Evolutionary conservation across 2,888 invertebrate species (phyloP).

Genomic region (Sinelater perroti): DNA sequence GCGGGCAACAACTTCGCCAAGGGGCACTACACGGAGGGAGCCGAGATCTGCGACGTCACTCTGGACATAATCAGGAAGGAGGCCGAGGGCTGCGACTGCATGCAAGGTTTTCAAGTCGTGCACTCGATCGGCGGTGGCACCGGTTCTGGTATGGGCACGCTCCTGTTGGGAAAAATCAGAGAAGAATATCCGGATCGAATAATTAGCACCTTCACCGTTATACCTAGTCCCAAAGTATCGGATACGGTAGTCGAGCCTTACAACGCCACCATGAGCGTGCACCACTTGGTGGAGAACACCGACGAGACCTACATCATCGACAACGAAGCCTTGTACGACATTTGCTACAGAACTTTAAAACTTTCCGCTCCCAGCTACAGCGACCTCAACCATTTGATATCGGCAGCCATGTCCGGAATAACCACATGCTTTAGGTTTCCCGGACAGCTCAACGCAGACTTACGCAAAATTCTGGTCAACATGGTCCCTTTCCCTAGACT

Average conservation of each 20-base stretch:
- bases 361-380: slow-evolving; percentile 69
- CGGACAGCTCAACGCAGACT: slow-evolving; percentile 74
- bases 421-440: slow-evolving; percentile 62
- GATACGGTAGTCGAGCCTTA: slow-evolving; percentile 74
- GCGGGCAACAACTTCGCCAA: slow-evolving; percentile 80
- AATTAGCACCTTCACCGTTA: slow-evolving; percentile 76
- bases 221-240: slow-evolving; percentile 73
- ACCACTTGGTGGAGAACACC: slow-evolving; percentile 68
- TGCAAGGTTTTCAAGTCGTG: slow-evolving; percentile 78
- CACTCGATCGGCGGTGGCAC: slow-evolving; percentile 81
- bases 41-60: slow-evolving; percentile 73
- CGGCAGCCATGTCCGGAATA: slow-evolving; percentile 66
- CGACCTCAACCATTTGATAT: slow-evolving; percentile 65
- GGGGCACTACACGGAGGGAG: slow-evolving; percentile 81
- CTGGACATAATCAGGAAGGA: slow-evolving; percentile 73
- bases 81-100: slow-evolving; percentile 79
- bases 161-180: slow-evolving; percentile 76
- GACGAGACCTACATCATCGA: slow-evolving; percentile 71
- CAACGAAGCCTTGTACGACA: slow-evolving; percentile 72
- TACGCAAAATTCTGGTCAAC: slow-evolving; percentile 68
- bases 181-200: slow-evolving; percentile 83
- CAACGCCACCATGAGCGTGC: slow-evolving; percentile 68
- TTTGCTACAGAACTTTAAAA: slow-evolving; percentile 70
- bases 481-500: slow-evolving; percentile 76
- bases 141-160: slow-evolving; percentile 78